Conservation (phyloP, 2,113 vertebrate genomes). For the Oceanites oceanicus region DNA sequence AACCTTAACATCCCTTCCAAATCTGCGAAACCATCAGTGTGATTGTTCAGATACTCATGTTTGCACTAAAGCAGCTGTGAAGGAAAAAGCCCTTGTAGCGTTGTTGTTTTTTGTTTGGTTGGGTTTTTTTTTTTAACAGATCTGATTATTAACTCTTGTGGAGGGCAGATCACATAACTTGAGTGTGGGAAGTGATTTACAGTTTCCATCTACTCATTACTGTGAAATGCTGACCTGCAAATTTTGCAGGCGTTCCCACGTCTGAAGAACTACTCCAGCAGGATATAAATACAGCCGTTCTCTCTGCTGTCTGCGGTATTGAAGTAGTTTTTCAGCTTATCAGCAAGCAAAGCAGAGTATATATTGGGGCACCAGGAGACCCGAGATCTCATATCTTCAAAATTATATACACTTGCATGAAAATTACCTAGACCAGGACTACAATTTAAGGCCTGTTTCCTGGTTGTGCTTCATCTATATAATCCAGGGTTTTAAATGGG, state of each 20-base stretch:
- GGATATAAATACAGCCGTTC: not conserved
- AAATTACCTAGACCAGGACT: not conserved
- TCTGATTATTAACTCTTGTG: not conserved
- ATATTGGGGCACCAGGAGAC: not conserved
- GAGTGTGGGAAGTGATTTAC: conserved; percentile 21
- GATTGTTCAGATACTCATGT: not conserved
- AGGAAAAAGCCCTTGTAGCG: not conserved
- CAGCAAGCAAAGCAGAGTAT: not conserved
- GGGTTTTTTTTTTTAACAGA: not conserved
- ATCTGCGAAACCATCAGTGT: not conserved
- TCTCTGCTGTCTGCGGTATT: not conserved
- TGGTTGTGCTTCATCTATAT: not conserved
- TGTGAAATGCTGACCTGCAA: conserved; percentile 34
- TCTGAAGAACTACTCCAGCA: conserved; percentile 9
- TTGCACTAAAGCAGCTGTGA: not conserved
- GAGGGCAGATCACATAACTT: not conserved
- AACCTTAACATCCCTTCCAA: not conserved
- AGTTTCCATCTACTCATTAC: conserved; percentile 13
- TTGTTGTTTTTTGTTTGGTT: not conserved
- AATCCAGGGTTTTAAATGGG: not conserved
- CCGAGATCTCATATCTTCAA: not conserved
- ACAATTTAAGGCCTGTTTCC: not conserved
- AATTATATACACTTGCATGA: not conserved
- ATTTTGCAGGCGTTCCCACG: not conserved
- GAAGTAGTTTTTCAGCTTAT: not conserved